These are phyloP conservation scores for Neolamprologus toae DNA, from an alignment of 2,113 vertebrate genomes.

Conservation along the genomic window DNA sequence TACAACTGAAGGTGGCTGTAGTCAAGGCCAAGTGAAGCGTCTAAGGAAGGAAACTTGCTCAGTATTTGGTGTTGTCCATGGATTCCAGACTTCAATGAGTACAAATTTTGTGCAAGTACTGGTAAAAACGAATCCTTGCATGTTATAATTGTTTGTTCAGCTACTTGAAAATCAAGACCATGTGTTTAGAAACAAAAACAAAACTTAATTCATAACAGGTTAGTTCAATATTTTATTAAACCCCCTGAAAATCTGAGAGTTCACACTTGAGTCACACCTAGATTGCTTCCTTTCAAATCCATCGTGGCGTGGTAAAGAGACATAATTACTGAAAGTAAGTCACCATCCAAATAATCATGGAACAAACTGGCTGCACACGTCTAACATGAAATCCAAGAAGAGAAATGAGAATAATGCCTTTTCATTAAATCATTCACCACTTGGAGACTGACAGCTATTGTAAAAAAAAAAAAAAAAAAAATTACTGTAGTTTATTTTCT, in stretches of 20 bases:
- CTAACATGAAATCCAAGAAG: background rate
- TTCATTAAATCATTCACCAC: background rate
- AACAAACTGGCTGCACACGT: background rate
- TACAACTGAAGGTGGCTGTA: background rate
- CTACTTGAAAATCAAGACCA: background rate
- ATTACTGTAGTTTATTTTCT: background rate
- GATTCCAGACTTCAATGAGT: background rate
- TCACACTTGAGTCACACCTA: background rate
- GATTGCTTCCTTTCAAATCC: background rate
- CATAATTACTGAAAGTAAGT: background rate
- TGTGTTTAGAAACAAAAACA: background rate
- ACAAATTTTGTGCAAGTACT: background rate
- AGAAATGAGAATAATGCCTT: background rate
- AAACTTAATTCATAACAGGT: background rate
- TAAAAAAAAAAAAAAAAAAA: background rate
- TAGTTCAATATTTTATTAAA: background rate
- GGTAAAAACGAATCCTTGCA: background rate
- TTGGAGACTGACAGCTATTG: slow-evolving; percentile 19
- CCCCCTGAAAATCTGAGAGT: background rate
- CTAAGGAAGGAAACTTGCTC: background rate
- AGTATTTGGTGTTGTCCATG: background rate
- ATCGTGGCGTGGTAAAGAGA: background rate
- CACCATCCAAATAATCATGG: background rate
- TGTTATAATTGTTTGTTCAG: background rate
- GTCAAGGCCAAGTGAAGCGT: background rate